phyloP scores from a whole-genome alignment of 1,140 invertebrate genomes.

The Aethina tumida region DNA sequence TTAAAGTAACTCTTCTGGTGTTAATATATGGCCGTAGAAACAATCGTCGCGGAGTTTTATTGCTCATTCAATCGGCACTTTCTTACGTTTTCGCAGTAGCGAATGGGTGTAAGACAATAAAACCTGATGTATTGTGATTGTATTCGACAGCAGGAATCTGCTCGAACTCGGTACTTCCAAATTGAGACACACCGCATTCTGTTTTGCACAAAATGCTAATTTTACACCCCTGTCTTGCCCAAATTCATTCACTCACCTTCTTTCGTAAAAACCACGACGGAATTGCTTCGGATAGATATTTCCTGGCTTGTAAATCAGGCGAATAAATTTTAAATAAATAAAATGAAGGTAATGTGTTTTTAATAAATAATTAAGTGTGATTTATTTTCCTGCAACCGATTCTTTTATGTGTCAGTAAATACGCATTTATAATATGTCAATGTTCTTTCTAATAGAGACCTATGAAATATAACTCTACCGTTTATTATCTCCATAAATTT shows the following conservation, averaged over 20 bases:
- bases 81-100: slow-evolving; percentile 34
- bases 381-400: too few relatives aligned
- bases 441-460: too few relatives aligned
- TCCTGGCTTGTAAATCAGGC: slow-evolving; percentile 1
- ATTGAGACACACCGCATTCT: slow-evolving; percentile 30
- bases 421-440: too few relatives aligned
- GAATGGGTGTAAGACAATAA: slow-evolving; percentile 36
- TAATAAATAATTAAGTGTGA: too few relatives aligned
- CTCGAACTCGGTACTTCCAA: slow-evolving; percentile 24
- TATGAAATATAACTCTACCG: too few relatives aligned
- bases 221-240: slow-evolving; percentile 14
- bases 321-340: background rate
- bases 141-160: slow-evolving; percentile 33
- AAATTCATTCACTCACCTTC: slow-evolving; percentile 16
- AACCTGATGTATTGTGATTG: slow-evolving; percentile 37
- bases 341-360: too few relatives aligned
- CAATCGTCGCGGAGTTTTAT: slow-evolving; percentile 35
- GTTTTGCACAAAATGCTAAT: slow-evolving; percentile 31
- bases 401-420: too few relatives aligned
- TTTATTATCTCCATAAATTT: too few relatives aligned
- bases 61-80: slow-evolving; percentile 36
- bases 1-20: slow-evolving; percentile 30
- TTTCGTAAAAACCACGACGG: too few relatives aligned
- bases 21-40: slow-evolving; percentile 32
- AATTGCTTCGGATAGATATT: too few relatives aligned